Conservation (phyloP, 2,113 vertebrate genomes). For the Mobula birostris region DNA sequence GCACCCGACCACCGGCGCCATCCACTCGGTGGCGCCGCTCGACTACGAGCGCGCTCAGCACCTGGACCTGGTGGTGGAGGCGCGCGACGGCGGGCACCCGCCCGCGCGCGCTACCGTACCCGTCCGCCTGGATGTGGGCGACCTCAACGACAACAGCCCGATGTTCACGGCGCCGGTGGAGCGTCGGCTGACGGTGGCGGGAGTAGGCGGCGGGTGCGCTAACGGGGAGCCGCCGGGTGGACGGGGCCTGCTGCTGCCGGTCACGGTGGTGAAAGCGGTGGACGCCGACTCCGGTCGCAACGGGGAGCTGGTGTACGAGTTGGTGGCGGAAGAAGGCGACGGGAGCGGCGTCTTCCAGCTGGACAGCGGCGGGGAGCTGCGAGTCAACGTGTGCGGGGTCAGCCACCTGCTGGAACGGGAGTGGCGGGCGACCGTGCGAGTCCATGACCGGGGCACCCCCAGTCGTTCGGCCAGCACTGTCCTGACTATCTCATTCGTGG, state of each 20-base stretch:
- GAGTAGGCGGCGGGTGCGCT: constrained; percentile 52
- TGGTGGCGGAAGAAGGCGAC: constrained; percentile 46
- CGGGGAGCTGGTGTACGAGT: constrained; percentile 61
- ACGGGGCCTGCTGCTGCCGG: neutral
- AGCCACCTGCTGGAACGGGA: constrained; percentile 69
- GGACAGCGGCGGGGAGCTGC: constrained; percentile 65
- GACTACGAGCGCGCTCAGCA: constrained; percentile 68
- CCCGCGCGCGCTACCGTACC: constrained; percentile 20
- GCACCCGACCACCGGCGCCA: constrained; percentile 62
- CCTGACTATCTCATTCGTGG: constrained; percentile 68
- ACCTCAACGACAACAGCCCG: constrained; percentile 74
- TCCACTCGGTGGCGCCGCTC: constrained; percentile 63
- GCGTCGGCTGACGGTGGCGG: constrained; percentile 45
- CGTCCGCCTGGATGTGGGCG: constrained; percentile 40
- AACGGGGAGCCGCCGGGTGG: too few species aligned
- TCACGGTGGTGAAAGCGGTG: constrained; percentile 57
- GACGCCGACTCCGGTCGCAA: constrained; percentile 75
- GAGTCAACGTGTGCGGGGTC: constrained; percentile 72
- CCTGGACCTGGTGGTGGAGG: constrained; percentile 72
- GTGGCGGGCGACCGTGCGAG: constrained; percentile 59
- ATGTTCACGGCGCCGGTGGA: constrained; percentile 63
- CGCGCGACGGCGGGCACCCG: constrained; percentile 72
- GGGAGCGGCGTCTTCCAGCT: constrained; percentile 60
- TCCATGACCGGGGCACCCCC: constrained; percentile 67
- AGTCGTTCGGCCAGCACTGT: constrained; percentile 54